Conservation (phyloP, 2,888 invertebrate genomes). For the Myathropa florea region DNA sequence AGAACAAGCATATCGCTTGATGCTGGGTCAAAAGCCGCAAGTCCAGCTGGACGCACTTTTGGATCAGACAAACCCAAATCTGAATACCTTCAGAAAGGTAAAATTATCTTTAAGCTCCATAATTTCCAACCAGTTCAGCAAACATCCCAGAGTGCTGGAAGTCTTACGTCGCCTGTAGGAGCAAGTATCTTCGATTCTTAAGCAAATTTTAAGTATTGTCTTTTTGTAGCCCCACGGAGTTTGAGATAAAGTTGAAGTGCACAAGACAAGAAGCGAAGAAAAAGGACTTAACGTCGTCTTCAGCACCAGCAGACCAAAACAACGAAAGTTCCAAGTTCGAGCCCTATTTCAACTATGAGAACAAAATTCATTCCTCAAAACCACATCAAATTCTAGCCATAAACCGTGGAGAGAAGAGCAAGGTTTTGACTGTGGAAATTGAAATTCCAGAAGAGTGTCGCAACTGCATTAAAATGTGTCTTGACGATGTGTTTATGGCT, state of each 20-base stretch:
- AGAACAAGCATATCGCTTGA: slow-evolving; percentile 83
- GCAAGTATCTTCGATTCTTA: background rate
- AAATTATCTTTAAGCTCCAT: slow-evolving; percentile 88
- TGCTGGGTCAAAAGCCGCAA: slow-evolving; percentile 81
- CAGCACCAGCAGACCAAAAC: slow-evolving; percentile 72
- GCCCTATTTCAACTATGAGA: slow-evolving; percentile 88
- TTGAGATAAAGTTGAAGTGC: slow-evolving; percentile 79
- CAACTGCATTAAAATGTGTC: slow-evolving; percentile 83
- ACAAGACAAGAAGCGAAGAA: slow-evolving; percentile 81
- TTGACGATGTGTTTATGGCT: slow-evolving; percentile 80
- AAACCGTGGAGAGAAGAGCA: slow-evolving; percentile 91
- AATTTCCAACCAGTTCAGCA: slow-evolving; percentile 90
- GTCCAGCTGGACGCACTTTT: slow-evolving; percentile 76
- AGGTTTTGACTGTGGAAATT: slow-evolving; percentile 89
- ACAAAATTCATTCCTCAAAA: slow-evolving; percentile 84
- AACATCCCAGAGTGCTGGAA: slow-evolving; percentile 87
- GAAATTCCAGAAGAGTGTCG: slow-evolving; percentile 85
- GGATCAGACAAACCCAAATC: slow-evolving; percentile 81
- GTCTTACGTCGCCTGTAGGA: slow-evolving; percentile 86
- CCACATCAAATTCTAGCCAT: slow-evolving; percentile 94
- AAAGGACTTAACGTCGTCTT: slow-evolving; percentile 24
- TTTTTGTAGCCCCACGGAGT: background rate
- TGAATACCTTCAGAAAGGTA: slow-evolving; percentile 84
- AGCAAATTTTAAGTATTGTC: background rate
- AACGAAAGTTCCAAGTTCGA: slow-evolving; percentile 84